Evolutionary conservation across 2,888 invertebrate species (phyloP), one percentile per base, ranked within the genome.

Genomic region (Trypoxylon attenuatum): DNA sequence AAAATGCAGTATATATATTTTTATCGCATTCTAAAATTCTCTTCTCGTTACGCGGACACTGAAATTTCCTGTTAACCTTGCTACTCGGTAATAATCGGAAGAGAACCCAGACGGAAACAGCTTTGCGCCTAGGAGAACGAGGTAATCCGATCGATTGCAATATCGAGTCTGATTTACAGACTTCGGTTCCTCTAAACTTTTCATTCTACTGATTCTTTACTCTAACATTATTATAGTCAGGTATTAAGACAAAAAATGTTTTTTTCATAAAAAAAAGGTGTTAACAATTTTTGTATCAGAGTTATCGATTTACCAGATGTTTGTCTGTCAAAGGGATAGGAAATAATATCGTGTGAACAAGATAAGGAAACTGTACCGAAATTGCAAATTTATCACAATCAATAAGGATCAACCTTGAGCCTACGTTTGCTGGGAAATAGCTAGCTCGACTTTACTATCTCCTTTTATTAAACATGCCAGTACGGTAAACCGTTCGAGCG

Each of bases 1-100:
- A n/a, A n/a, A n/a, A n/a, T n/a, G n/a, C n/a, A 62, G 62, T 72
- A 65, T 49, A 25, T 55, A 45, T 61, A 68, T 54, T 69, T 59
- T 67, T 56, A 13, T 51, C 25, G 13, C 19, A 13, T 54, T 55
- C 54, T 47, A 47, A 25, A 19, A 16, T 29, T 29, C 8, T 16
- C 25, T 25, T 42, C 47, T 19, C 38, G 15, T n/a, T 15, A 15
- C 8, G 19, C 5, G 41, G 41, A 41, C 29, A 29, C 27, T 5
- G 15, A 16, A 58, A 63, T 58, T 63, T 67, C 58, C 66, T 50
- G 50, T 42, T 43, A 51, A 47, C 54, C 53, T 38, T 58, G 25
- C n/a, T 45, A 27, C 27, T n/a, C 6, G 13, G 16, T 33, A 25
- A 60, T 29, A 18, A 39, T 51, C 25, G 27, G 46, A 45, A 16